Base-by-base conservation (phyloP, 2,113 vertebrate species). In the Calonectris borealis region DNA sequence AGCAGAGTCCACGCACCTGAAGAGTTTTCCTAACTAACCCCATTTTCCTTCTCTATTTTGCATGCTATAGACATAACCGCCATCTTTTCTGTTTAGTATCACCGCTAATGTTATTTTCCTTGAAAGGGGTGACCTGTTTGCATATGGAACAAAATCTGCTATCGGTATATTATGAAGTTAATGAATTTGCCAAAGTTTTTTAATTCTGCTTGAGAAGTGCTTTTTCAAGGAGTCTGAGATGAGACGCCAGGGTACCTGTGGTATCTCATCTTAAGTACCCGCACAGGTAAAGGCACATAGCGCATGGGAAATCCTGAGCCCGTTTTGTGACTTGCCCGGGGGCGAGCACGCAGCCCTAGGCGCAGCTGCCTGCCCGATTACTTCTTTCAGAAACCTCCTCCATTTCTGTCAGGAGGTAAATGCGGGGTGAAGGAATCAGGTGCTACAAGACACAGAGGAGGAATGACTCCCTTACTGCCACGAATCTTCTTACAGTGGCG, bases 31-130 rank as follows among this genome's bases (percentile, higher is more conserved):
- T 61, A 18, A 16, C 70, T 83, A 64, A 55, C 83, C 48, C 81
- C 68, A n/a, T 87, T 96, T 97, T 92, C 64, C 55, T 55, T 76
- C 92, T 95, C 79, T 89, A 46, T 70, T 95, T 62, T 97, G 96
- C 96, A 97, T 94, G 96, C 71, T 88, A 7, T 82, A 58, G 93
- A 94, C 93, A 88, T 20, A 25, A 44, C 77, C 60, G 83, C 48
- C 86, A 80, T 42, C 54, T 93, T 97, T 96, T 96, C 54, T 54
- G 86, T 91, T 97, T 44, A 70, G 54, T 76, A 78, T 94, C 70
- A 75, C 91, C n/a, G 65, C 78, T 80, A 73, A 82, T 62, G 58
- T 69, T 91, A 42, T 82, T 96, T 96, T 89, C 49, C 42, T 86
- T 83, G 61, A 79, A 92, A 90, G 25, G 83, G 36, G 16, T 58